Evolutionary conservation across 1,140 invertebrate species (phyloP).

Genomic region (Tetramorium alpestre): DNA sequence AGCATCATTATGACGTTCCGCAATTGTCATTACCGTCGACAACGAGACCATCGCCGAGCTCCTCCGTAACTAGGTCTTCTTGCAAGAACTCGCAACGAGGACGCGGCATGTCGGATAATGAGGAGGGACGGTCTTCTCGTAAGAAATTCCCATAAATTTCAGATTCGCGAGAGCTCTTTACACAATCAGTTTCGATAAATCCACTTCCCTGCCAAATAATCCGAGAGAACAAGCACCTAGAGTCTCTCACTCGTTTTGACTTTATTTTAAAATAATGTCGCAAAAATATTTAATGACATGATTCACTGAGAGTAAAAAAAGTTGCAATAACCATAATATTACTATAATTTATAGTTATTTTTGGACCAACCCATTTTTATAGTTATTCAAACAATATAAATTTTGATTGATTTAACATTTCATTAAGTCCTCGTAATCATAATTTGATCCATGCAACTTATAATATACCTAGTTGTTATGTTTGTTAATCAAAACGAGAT

Average conservation of each 20-base stretch:
- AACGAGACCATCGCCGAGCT: conserved; percentile 85
- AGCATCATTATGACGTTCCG: conserved; percentile 95
- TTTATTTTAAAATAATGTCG: not conserved
- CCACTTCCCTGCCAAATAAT: not conserved
- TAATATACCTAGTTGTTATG: too few species aligned
- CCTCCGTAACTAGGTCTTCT: conserved; percentile 86
- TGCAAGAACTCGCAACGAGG: conserved; percentile 85
- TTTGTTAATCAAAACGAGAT: too few species aligned
- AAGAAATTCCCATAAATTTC: conserved; percentile 69
- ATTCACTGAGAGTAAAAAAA: too few species aligned
- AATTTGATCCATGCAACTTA: too few species aligned
- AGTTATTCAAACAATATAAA: too few species aligned
- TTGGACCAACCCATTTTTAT: too few species aligned
- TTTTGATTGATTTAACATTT: too few species aligned
- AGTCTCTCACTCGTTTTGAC: not conserved
- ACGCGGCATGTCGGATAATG: conserved; percentile 70
- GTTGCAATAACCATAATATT: too few species aligned
- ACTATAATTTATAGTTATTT: too few species aligned
- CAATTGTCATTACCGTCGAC: conserved; percentile 89
- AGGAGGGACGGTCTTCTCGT: conserved; percentile 71
- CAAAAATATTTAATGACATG: not conserved
- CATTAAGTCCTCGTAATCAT: too few species aligned
- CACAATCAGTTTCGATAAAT: conserved; percentile 43
- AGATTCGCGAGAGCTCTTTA: conserved; percentile 88
- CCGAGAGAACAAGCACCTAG: not conserved